phyloP scores from a whole-genome alignment of 2,113 vertebrate species.

The Zapornia atra region DNA sequence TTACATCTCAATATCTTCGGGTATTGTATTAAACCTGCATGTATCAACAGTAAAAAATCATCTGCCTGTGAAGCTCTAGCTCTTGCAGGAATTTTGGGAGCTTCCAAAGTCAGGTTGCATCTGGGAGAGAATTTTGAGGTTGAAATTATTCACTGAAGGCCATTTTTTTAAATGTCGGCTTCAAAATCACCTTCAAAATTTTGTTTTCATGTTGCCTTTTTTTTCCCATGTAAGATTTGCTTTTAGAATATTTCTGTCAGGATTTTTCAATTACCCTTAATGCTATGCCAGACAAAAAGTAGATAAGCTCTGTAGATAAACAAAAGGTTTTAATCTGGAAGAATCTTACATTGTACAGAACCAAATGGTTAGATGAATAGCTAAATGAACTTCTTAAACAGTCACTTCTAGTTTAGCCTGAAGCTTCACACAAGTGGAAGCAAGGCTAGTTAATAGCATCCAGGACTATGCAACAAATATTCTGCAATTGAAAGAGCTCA shows the following conservation, averaged over 20 bases:
- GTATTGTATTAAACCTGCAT: neutral
- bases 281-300: neutral
- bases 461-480: neutral
- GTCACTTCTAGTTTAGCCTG: neutral
- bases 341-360: neutral
- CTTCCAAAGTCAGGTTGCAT: neutral
- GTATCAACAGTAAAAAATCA: neutral
- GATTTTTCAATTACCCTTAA: neutral
- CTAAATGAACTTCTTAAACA: neutral
- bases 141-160: neutral
- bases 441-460: neutral
- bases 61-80: neutral
- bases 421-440: neutral
- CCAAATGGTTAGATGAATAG: neutral
- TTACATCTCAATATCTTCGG: neutral
- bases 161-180: neutral
- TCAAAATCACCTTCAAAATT: neutral
- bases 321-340: neutral
- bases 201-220: neutral
- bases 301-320: neutral
- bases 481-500: neutral
- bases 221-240: accelerated
- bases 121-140: neutral
- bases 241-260: neutral
- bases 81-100: neutral